phyloP scores from a whole-genome alignment of 1,140 invertebrate species.

The Scaptomyza hsui region DNA sequence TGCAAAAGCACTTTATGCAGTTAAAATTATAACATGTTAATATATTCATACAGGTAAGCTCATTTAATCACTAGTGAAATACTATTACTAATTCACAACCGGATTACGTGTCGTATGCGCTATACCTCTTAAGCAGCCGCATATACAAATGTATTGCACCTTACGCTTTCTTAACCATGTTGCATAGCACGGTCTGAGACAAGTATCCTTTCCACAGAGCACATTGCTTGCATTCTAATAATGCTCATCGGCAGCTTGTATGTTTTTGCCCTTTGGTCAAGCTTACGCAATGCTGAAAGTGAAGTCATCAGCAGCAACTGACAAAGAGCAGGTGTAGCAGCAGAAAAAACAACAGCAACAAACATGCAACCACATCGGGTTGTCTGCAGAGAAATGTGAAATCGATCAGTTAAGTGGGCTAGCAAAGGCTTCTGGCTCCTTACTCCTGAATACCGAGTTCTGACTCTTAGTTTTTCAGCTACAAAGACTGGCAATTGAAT shows the following conservation, averaged over 20 bases:
- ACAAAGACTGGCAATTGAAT: conserved; percentile 74
- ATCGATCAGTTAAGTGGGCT: conserved; percentile 66
- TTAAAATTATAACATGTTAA: neutral
- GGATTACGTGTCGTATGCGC: conserved; percentile 6
- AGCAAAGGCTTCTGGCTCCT: neutral
- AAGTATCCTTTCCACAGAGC: conserved; percentile 17
- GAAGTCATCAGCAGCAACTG: conserved; percentile 52
- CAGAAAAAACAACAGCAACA: conserved; percentile 16
- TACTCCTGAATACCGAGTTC: neutral
- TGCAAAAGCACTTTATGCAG: neutral
- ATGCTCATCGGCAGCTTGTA: conserved; percentile 10
- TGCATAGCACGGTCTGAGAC: neutral
- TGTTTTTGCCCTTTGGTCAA: neutral
- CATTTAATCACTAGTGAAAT: neutral
- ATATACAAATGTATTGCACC: neutral
- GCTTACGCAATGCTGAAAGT: conserved; percentile 43
- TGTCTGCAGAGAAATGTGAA: conserved; percentile 58
- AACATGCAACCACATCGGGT: conserved; percentile 39
- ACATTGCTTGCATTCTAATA: conserved; percentile 30
- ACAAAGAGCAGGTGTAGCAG: conserved; percentile 13
- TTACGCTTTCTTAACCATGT: neutral
- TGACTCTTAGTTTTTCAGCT: conserved; percentile 43
- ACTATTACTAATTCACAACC: neutral
- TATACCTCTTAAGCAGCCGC: neutral
- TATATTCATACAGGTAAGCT: neutral